Evolutionary conservation across 2,888 invertebrate species (phyloP).

Genomic region (Chrysolina americana): DNA sequence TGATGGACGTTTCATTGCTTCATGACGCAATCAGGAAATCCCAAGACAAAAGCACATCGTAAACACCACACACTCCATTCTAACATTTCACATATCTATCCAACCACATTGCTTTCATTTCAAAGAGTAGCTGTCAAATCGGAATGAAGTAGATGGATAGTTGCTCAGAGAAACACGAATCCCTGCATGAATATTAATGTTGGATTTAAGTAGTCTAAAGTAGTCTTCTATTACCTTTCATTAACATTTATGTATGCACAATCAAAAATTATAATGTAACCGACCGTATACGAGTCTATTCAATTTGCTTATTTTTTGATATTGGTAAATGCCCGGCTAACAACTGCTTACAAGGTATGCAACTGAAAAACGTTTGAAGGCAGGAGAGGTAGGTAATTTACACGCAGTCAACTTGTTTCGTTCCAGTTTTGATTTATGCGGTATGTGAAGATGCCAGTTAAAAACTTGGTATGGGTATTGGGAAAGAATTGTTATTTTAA

Average conservation of each 20-base stretch:
- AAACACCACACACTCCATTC: constrained; percentile 11
- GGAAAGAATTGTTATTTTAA: background rate
- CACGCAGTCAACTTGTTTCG: constrained; percentile 10
- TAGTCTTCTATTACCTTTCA: constrained; percentile 52
- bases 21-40: constrained; percentile 6
- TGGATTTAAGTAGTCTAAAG: constrained; percentile 53
- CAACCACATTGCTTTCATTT: constrained; percentile 43
- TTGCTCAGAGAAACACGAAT: constrained; percentile 31
- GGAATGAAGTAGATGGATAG: constrained; percentile 51
- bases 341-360: constrained; percentile 25
- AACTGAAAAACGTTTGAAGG: constrained; percentile 9
- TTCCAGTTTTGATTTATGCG: constrained; percentile 19
- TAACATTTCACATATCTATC: constrained; percentile 37
- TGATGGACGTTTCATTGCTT: background rate
- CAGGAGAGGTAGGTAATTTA: constrained; percentile 15
- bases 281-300: constrained; percentile 31
- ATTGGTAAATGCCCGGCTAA: constrained; percentile 8
- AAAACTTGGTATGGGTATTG: no score
- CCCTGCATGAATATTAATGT: constrained; percentile 46
- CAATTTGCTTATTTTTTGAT: constrained; percentile 40
- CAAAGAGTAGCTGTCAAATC: constrained; percentile 47
- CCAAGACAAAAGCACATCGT: constrained; percentile 1
- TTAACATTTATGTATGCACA: constrained; percentile 48
- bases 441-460: background rate
- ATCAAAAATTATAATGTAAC: constrained; percentile 45